Evolutionary conservation across 2,888 invertebrate genomes (phyloP), one percentile per base, ranked within the genome.

Genomic region (Tyria jacobaeae): DNA sequence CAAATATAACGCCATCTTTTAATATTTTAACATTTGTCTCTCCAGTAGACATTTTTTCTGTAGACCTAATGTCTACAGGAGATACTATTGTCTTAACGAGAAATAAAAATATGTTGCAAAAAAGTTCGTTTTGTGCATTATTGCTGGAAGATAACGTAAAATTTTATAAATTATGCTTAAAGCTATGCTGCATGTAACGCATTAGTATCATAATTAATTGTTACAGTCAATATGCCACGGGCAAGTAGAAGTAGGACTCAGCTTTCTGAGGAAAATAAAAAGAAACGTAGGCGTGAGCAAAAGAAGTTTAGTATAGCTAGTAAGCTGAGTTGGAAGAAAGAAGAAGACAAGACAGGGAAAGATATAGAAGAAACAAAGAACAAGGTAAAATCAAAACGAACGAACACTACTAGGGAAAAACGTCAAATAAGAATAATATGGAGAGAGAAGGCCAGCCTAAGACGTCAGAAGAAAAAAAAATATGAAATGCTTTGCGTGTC

Each of bases 351-450:
- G 62, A 70, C 24, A 63, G 54, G 50, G 65, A 63, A 52, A 57
- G 64, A 63, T 49, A 70, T 64, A n/a, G 24, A 12, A 27, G 44
- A 37, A 68, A 66, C 48, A 69, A 69, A 39, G 21, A 59, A 41
- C 47, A 41, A 27, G 61, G 63, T 21, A 17, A 52, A 60, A 44
- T 76, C 9, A 75, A 69, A 50, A 60, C 65, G 21, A 65, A 68
- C 15, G 57, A 59, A 37, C 59, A 66, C 12, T 79, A 75, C 65
- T 12, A 63, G 63, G 56, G 57, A 67, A 55, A 63, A 67, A 59
- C 49, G 62, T 21, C 48, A 62, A 9, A 59, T 70, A 2, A 60
- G 70, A 65, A 70, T 63, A 57, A 51, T 61, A 31, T 69, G 66
- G 63, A 63, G 63, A 31, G 68, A 66, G 49, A 65, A 63, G 24